A percentile compares a stretch with the other conserved stretches of the same genome.
Evolutionary conservation across 2,113 vertebrate genomes (phyloP).

Genomic region (Gadus chalcogrammus): DNA sequence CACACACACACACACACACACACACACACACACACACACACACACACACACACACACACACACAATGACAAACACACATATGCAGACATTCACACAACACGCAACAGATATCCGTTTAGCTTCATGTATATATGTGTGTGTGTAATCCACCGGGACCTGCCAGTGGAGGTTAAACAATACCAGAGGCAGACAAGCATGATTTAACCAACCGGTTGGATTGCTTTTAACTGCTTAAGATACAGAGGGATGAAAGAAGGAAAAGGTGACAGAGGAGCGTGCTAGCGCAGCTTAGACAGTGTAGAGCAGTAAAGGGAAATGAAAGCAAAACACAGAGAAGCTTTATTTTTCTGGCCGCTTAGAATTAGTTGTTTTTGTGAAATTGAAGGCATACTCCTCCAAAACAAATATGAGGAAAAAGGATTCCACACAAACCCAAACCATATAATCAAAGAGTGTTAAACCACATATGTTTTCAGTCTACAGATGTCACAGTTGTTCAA

Average conservation of each 20-base stretch:
- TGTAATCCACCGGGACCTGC: conserved; percentile 46
- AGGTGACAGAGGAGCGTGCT: neutral
- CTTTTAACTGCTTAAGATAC: conserved; percentile 32
- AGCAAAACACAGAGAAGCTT: neutral
- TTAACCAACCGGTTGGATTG: conserved; percentile 41
- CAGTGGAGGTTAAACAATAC: conserved; percentile 39
- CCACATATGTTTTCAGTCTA: conserved; percentile 35
- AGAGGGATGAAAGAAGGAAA: neutral
- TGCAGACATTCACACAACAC: neutral
- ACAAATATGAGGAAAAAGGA: conserved; percentile 28
- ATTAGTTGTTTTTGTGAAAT: neutral
- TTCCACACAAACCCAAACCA: conserved; percentile 12
- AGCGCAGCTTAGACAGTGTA: no score
- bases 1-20: neutral
- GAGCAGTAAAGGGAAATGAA: no score
- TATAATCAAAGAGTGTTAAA: conserved; percentile 19
- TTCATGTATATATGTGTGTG: conserved; percentile 32
- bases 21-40: neutral
- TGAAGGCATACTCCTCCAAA: conserved; percentile 26
- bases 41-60: conserved; percentile 3
- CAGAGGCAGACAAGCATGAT: conserved; percentile 38
- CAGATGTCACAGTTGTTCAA: neutral
- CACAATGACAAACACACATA: neutral
- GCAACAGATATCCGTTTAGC: conserved; percentile 10
- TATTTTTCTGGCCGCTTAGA: neutral